phyloP scores from a whole-genome alignment of 2,113 vertebrate genomes.

The Vulpes ferrilata region DNA sequence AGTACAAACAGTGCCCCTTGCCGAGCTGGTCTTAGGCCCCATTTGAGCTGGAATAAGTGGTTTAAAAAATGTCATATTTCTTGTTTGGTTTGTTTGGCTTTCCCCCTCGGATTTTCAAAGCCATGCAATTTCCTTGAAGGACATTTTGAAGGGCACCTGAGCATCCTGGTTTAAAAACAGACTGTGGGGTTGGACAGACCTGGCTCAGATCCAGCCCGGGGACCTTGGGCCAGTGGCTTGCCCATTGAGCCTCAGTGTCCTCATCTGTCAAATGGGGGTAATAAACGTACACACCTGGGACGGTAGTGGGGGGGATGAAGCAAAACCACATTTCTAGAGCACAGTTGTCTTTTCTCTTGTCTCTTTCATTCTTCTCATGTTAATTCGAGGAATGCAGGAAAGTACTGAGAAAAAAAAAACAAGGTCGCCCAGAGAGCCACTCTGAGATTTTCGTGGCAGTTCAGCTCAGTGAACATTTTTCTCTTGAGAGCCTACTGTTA shows the following conservation, averaged over 20 bases:
- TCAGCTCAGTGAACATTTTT: background rate
- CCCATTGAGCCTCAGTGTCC: constrained; percentile 13
- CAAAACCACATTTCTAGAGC: background rate
- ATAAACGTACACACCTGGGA: background rate
- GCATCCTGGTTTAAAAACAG: background rate
- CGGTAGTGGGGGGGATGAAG: rapidly evolving
- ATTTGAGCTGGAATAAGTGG: constrained; percentile 51
- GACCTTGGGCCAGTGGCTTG: background rate
- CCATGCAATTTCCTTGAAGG: constrained; percentile 1
- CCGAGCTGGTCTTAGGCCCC: background rate
- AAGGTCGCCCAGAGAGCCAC: background rate
- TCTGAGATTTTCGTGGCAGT: background rate
- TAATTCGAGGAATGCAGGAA: background rate
- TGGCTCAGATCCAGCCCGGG: background rate
- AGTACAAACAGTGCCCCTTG: background rate
- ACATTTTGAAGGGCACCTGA: background rate
- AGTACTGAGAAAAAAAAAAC: background rate
- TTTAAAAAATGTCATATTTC: constrained; percentile 66
- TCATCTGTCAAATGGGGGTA: background rate
- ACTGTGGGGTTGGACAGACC: background rate
- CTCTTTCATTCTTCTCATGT: background rate
- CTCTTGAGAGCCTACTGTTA: rapidly evolving
- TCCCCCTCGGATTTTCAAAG: constrained; percentile 9
- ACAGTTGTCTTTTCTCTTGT: background rate
- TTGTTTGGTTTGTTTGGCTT: constrained; percentile 69